Evolutionary conservation across 1,140 invertebrate species (phyloP).

Genomic region (Alviniconcha marisindica): DNA sequence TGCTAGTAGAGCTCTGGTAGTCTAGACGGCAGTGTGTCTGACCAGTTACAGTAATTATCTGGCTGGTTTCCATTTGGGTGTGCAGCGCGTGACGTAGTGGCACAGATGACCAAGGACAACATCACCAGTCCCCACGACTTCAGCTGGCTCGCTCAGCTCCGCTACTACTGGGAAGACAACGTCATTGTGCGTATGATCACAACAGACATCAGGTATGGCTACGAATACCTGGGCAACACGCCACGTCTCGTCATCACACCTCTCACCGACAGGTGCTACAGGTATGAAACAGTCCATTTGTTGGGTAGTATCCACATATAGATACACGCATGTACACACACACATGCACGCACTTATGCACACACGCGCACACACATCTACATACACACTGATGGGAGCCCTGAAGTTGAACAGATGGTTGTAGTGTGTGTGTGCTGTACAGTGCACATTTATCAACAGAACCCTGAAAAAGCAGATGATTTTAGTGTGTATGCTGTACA

Average conservation of each 20-base stretch:
- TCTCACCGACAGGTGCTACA: slow-evolving; percentile 78
- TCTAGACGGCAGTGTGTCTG: too few species aligned
- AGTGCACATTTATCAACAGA: too few species aligned
- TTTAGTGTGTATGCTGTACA: background rate
- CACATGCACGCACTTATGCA: too few species aligned
- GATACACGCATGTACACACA: too few species aligned
- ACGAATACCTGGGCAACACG: slow-evolving; percentile 77
- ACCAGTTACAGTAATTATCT: too few species aligned
- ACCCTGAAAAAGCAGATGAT: too few species aligned
- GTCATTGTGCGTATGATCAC: slow-evolving; percentile 76
- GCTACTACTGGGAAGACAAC: slow-evolving; percentile 76
- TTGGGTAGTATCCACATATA: too few species aligned
- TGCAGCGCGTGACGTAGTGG: slow-evolving; percentile 88
- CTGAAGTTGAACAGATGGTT: too few species aligned
- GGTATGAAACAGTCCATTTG: too few species aligned
- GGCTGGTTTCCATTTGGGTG: background rate
- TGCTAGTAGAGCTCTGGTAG: too few species aligned
- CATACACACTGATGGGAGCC: too few species aligned
- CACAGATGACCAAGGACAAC: slow-evolving; percentile 67
- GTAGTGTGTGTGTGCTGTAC: background rate
- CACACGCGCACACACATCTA: too few species aligned
- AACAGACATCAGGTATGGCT: slow-evolving; percentile 76
- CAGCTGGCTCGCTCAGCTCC: slow-evolving; percentile 75
- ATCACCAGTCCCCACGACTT: slow-evolving; percentile 72
- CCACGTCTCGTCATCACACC: slow-evolving; percentile 77